A percentile compares a stretch with the other conserved stretches of the same genome.
Conservation (phyloP, 2,113 vertebrate genomes). For the Gyps fulvus region DNA sequence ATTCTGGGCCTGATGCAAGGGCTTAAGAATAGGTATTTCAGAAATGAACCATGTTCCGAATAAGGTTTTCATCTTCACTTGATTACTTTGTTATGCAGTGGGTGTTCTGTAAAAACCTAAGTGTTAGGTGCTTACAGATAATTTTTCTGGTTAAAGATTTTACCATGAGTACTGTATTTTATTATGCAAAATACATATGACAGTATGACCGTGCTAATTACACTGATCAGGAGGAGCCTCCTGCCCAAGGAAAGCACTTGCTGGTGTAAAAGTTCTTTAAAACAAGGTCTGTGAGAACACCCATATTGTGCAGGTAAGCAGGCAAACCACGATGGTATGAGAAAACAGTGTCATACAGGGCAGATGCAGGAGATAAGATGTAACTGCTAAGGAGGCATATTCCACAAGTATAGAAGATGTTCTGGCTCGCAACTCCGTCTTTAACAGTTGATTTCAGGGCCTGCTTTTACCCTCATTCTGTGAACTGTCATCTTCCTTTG, state of each 20-base stretch:
- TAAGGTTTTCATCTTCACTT: background rate
- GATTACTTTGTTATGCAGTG: background rate
- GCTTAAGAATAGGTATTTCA: background rate
- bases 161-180: background rate
- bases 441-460: background rate
- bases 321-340: rapidly evolving
- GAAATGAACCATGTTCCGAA: background rate
- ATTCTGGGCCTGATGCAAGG: background rate
- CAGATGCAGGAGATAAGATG: background rate
- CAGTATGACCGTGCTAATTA: background rate
- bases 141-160: background rate
- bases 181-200: background rate
- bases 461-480: background rate
- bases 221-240: background rate
- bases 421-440: background rate
- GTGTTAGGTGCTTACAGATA: background rate
- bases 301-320: background rate
- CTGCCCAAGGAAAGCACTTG: background rate
- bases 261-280: background rate
- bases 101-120: background rate
- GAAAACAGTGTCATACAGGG: background rate
- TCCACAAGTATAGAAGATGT: background rate
- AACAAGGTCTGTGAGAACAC: background rate
- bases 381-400: background rate
- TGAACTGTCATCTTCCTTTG: background rate